phyloP scores from a whole-genome alignment of 2,113 vertebrate species.

The Electrona antarctica region DNA sequence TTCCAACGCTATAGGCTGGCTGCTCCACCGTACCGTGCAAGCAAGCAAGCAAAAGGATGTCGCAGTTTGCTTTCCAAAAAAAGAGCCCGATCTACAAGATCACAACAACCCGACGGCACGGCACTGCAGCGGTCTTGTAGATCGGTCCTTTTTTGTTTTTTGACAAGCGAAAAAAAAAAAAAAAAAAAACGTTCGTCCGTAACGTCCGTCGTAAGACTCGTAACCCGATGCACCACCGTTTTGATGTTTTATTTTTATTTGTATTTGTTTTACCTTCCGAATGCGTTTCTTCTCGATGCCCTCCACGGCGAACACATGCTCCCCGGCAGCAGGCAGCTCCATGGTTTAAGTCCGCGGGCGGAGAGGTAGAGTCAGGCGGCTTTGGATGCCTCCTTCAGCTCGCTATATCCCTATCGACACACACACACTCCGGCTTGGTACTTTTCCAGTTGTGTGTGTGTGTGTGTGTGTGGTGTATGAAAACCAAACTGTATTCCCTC shows the following conservation, averaged over 20 bases:
- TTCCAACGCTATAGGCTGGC: too few species aligned
- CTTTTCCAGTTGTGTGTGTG: constrained; percentile 64
- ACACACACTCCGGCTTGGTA: constrained; percentile 60
- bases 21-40: too few species aligned
- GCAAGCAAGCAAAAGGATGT: too few species aligned
- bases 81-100: too few species aligned
- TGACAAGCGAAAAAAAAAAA: too few species aligned
- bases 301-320: constrained; percentile 96
- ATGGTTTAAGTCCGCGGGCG: constrained; percentile 73
- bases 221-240: background rate
- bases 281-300: constrained; percentile 95
- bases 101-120: too few species aligned
- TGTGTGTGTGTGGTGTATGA: constrained; percentile 31
- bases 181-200: background rate
- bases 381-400: constrained; percentile 32
- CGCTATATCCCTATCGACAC: constrained; percentile 54
- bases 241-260: constrained; percentile 20
- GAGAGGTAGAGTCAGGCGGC: constrained; percentile 40
- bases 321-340: constrained; percentile 94
- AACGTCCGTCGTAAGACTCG: constrained; percentile 18
- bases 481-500: constrained; percentile 69
- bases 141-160: too few species aligned
- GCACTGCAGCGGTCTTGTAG: too few species aligned
- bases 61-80: too few species aligned
- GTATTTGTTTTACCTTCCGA: constrained; percentile 83